Evolutionary conservation across 1,140 invertebrate genomes (phyloP).

Genomic region (Holcopasites calliopsidis): DNA sequence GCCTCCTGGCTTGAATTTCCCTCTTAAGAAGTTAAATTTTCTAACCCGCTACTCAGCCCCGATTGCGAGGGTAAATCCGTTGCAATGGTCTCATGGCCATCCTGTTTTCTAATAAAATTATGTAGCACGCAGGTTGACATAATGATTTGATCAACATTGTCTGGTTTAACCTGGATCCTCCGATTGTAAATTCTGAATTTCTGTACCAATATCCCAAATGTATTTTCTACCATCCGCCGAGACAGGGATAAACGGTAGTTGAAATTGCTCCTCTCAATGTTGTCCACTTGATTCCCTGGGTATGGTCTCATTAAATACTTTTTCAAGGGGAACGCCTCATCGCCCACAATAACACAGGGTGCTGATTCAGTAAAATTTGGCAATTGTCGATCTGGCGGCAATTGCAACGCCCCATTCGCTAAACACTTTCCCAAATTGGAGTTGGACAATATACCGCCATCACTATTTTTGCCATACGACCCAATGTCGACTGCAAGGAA

Average conservation of each 20-base stretch:
- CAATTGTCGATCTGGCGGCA: slow-evolving; percentile 50
- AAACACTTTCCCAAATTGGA: slow-evolving; percentile 48
- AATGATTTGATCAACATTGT: slow-evolving; percentile 29
- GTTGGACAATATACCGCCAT: slow-evolving; percentile 69
- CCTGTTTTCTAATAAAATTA: slow-evolving; percentile 17
- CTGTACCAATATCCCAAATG: slow-evolving; percentile 74
- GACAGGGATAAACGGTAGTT: slow-evolving; percentile 75
- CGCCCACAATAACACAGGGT: slow-evolving; percentile 67
- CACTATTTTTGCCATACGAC: slow-evolving; percentile 66
- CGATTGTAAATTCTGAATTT: slow-evolving; percentile 75
- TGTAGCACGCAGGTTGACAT: too few relatives aligned
- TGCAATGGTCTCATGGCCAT: not conserved
- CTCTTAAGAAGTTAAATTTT: not conserved
- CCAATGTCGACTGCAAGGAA: slow-evolving; percentile 71
- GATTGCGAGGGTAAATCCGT: not conserved
- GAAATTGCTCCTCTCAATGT: slow-evolving; percentile 65
- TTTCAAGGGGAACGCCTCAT: slow-evolving; percentile 74
- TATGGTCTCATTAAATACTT: slow-evolving; percentile 73
- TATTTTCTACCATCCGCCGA: slow-evolving; percentile 73
- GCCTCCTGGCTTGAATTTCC: not conserved
- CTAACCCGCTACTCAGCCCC: not conserved
- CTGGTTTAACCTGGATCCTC: slow-evolving; percentile 52
- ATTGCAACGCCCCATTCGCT: slow-evolving; percentile 63
- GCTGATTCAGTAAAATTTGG: slow-evolving; percentile 32
- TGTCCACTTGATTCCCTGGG: slow-evolving; percentile 17